Base-by-base conservation (phyloP, 2,888 invertebrate species). In the Ferdinandea cuprea region DNA sequence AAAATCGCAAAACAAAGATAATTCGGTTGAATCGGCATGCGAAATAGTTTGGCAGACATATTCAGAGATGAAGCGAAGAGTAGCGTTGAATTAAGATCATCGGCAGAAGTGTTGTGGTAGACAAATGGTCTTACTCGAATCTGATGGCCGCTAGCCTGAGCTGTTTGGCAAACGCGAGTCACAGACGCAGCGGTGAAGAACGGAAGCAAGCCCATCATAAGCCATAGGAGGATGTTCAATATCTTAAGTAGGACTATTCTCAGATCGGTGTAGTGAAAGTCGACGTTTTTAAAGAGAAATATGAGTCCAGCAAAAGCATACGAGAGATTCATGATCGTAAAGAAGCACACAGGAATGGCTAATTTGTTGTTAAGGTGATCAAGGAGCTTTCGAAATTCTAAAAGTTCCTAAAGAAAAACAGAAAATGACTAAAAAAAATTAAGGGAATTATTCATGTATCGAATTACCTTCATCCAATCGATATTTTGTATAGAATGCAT, bases 401-500 rank as follows among this genome's bases (percentile, higher is more conserved):
- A 93, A 79, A 96, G 94, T 92, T 96, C 96, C 95, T 95, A 42
- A 91, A 68, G 7, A 90, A 72, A 71, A 65, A 68, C 72, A 11
- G 1, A 9, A 7, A 9, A 8, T 56, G 7, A 19, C 3, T 19
- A 8, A 1, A 5, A 44, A n/a, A 25, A 25, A 25, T 25, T 5
- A 25, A 25, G 5, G 5, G 3, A 25, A 25, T 2, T 25, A 5
- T 25, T 25, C n/a, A 25, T 3, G 25, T 25, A 25, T 25, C n/a
- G n/a, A n/a, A n/a, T 88, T 89, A 95, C 96, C 89, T 94, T 93
- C 94, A 96, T 96, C 95, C 96, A 96, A 86, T 95, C 94, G 11
- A 95, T 89, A 0, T 95, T 93, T 30, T 94, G 92, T 50, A 95
- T 93, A 13, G 94, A 94, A 86, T 95, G 93, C 88, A 96, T 95